These are phyloP conservation scores for Drosophila heteroneura DNA, from an alignment of 2,888 invertebrate species.

Conservation along the genomic window DNA sequence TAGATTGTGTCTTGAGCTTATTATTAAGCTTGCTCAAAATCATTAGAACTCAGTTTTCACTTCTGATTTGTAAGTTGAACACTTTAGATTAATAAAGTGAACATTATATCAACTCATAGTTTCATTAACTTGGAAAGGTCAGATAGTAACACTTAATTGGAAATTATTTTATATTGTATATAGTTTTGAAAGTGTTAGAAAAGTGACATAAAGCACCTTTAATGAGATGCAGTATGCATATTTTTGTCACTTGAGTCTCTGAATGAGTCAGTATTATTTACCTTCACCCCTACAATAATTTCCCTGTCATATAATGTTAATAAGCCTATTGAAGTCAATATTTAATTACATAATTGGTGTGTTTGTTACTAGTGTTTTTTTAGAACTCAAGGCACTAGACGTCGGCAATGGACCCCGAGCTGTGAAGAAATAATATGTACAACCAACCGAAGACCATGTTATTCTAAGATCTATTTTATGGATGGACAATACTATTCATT, in stretches of 20 bases:
- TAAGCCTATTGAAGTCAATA: not conserved
- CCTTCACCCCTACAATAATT: not conserved
- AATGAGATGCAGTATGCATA: not conserved
- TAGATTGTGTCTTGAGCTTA: too few species aligned
- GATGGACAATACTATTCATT: conserved; percentile 98
- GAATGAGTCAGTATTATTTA: not conserved
- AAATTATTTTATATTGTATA: not conserved
- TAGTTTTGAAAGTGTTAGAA: not conserved
- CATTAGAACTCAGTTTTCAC: not conserved
- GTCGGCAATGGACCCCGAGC: conserved; percentile 96
- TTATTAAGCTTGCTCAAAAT: not conserved
- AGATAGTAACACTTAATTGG: not conserved
- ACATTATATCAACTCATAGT: not conserved
- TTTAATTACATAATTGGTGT: not conserved
- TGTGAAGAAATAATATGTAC: conserved; percentile 97
- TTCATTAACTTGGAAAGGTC: not conserved
- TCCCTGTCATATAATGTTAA: not conserved
- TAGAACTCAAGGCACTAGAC: conserved; percentile 90
- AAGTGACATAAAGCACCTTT: not conserved
- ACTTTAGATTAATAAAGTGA: not conserved
- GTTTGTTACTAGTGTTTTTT: conserved; percentile 87
- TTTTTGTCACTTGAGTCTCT: not conserved
- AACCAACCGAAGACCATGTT: conserved; percentile 94
- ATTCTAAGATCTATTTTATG: conserved; percentile 95
- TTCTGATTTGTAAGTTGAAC: not conserved